phyloP scores from a whole-genome alignment of 2,888 invertebrate genomes.

The Drosophila barbarae region DNA sequence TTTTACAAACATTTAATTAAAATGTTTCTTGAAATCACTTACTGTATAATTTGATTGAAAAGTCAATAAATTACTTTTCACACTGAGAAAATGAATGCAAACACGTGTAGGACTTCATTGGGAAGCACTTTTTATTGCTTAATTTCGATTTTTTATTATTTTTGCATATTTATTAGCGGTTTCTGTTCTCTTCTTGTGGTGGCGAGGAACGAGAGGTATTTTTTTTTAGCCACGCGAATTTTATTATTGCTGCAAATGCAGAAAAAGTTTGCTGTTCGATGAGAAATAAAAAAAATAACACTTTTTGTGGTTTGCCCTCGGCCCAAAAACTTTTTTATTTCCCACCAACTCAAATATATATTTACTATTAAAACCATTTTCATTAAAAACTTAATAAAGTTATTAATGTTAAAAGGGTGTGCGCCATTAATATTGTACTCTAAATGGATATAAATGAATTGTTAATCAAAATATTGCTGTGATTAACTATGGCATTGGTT shows the following conservation, averaged over 20 bases:
- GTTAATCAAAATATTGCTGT: constrained; percentile 35
- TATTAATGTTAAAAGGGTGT: constrained; percentile 55
- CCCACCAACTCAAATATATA: constrained; percentile 46
- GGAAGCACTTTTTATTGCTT: constrained; percentile 2
- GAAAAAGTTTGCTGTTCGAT: constrained; percentile 44
- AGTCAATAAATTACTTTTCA: constrained; percentile 50
- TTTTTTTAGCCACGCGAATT: constrained; percentile 8
- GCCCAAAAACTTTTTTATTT: neutral
- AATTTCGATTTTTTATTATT: constrained; percentile 2
- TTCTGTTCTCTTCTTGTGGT: constrained; percentile 7
- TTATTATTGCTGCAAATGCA: constrained; percentile 58
- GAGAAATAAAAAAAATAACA: constrained; percentile 28
- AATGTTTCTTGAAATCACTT: constrained; percentile 24
- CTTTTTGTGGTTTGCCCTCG: constrained; percentile 11
- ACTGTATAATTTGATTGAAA: constrained; percentile 26
- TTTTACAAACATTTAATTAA: constrained; percentile 11
- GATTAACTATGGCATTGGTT: constrained; percentile 20
- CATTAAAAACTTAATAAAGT: constrained; percentile 53
- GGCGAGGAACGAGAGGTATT: neutral
- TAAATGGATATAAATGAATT: constrained; percentile 42
- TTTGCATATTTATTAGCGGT: constrained; percentile 14
- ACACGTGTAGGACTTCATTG: constrained; percentile 49
- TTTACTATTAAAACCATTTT: constrained; percentile 54
- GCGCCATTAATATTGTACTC: constrained; percentile 20
- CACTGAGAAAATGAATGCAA: neutral